Base-by-base conservation (phyloP, 2,113 vertebrate genomes). In the Bufo bufo region DNA sequence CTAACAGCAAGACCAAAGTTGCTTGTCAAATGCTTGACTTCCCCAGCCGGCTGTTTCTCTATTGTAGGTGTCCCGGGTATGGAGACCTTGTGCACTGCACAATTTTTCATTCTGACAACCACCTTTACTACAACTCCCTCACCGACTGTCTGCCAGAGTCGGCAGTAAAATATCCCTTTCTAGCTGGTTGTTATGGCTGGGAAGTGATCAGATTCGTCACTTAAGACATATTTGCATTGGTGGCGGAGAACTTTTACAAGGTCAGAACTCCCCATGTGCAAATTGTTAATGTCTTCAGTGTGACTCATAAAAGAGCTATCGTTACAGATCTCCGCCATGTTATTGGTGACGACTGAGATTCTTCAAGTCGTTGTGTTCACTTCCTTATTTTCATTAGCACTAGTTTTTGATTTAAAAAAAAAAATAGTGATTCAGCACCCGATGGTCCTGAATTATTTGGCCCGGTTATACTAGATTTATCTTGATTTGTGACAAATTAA, bases 51-150 rank as follows among this genome's bases (percentile, higher is more conserved):
- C 33, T 86, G 47, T 66, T 66, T 61, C 93, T 94, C 93, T 94
- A 93, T 94, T 94, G 93, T 94, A 93, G 92, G 92, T 94, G 94
- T 94, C 94, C 92, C 93, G 91, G 81, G 92, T 90, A 90, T 91
- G 33, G 89, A 94, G 95, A 96, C 95, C 95, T 96, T 95, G 93
- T 94, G 94, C 92, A 92, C 93, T n/a, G 92, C 90, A 90, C 92
- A 94, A 96, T 96, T 96, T 96, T 95, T 96, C 95, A 96, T 96
- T 93, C 90, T 96, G 95, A 96, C 95, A 96, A 94, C 93, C 93
- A 93, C 93, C 93, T 95, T 90, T 77, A 93, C 59, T 86, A 58
- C 56, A 66, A 78, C 20, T 86, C 75, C 59, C 84, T 85, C 13
- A 47, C 43, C 6, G 74, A 23, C 49, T 66, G 72, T 58, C 72